phyloP scores from a whole-genome alignment of 2,888 invertebrate genomes.

The Temnothorax unifasciatus region DNA sequence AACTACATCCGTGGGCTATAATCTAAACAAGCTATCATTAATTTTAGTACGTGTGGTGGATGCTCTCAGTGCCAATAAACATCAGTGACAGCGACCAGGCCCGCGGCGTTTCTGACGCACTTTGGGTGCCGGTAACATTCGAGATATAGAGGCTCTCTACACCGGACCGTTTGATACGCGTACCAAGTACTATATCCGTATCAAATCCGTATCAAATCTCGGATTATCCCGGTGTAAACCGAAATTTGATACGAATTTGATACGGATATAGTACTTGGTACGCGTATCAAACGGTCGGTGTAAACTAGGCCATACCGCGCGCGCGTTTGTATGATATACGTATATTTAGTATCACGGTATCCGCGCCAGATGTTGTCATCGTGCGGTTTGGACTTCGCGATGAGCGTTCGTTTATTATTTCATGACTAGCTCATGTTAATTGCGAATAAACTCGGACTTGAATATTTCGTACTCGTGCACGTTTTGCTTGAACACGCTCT shows the following conservation, averaged over 20 bases:
- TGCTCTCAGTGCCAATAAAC: slow-evolving; percentile 51
- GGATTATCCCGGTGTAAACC: too few species aligned
- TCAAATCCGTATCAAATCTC: too few species aligned
- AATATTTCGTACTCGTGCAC: slow-evolving; percentile 7
- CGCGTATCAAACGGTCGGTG: too few species aligned
- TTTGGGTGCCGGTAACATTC: slow-evolving; percentile 47
- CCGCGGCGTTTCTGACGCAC: slow-evolving; percentile 43
- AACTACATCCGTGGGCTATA: slow-evolving; percentile 35
- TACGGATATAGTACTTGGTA: too few species aligned
- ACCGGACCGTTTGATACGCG: too few species aligned
- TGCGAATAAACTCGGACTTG: slow-evolving; percentile 32
- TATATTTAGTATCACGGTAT: slow-evolving; percentile 48
- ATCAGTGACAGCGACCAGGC: slow-evolving; percentile 51
- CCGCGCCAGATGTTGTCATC: slow-evolving; percentile 43
- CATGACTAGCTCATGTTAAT: slow-evolving; percentile 38
- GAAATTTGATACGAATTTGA: too few species aligned
- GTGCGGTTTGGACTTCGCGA: slow-evolving; percentile 25
- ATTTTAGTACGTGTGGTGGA: slow-evolving; percentile 49
- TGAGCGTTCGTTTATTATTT: slow-evolving; percentile 46
- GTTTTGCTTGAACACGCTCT: slow-evolving; percentile 6
- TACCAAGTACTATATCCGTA: too few species aligned
- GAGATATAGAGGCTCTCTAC: too few species aligned
- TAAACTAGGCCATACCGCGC: too few species aligned
- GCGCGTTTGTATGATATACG: slow-evolving; percentile 39
- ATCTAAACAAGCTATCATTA: slow-evolving; percentile 57